Evolutionary conservation across 1,140 invertebrate species (phyloP), one percentile per base, ranked within the genome.

Genomic region (Zaprionus kolodkinae): DNA sequence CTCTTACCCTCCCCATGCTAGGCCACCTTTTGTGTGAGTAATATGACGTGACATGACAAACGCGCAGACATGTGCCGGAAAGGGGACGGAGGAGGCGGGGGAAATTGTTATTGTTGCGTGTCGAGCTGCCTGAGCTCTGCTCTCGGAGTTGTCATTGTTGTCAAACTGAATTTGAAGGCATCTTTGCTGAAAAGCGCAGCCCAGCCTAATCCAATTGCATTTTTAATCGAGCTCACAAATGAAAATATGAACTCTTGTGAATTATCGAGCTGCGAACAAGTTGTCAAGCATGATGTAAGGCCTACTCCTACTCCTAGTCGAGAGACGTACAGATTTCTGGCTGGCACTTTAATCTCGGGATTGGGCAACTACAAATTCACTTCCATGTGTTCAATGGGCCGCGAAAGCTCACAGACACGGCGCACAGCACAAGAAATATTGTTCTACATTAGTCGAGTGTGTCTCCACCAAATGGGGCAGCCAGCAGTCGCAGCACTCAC

Each of bases 21-120:
- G n/a, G 2, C n/a, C n/a, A 33, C 50, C 76, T 56, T 89, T 88
- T 88, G 85, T 88, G 78, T 84, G 81, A 55, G 57, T 88, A 89
- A 89, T 89, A 84, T 88, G 81, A 85, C 75, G 78, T 88, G 85
- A 88, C 84, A 79, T 48, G 78, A 62, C 78, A 77, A 71, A 79
- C 81, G 72, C 81, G 74, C 64, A 65, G 59, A 33, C 61, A 48
- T 66, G 55, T 55, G 60, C 36, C 15, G 27, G 50, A 38, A 11
- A 61, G 36, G 43, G 62, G 55, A 57, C 25, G 43, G 48, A 35
- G 40, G 30, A 45, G 43, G 40, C 7, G 35, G 40, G 13, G 56
- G 63, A 55, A 38, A 50, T 55, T 64, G 66, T 50, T 54, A 55
- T 59, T 62, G 48, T 83, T 88, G 83, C 83, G 76, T 88, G 83